Conservation (phyloP, 2,888 invertebrate species). For the Pristionchus fissidentatus region DNA sequence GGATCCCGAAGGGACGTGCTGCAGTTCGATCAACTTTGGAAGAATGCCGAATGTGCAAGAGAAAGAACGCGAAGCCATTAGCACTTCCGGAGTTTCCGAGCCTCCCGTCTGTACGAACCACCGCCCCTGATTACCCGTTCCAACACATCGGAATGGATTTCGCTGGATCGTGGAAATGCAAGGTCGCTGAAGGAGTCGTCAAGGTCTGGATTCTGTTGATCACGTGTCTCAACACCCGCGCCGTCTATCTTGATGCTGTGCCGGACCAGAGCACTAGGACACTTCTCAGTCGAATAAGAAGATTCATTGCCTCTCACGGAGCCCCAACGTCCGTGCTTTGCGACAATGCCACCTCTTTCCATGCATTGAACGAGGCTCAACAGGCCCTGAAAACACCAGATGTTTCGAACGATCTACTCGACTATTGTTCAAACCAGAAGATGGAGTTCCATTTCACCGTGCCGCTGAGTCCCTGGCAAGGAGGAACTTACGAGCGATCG, state of each 20-base stretch:
- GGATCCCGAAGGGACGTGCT: slow-evolving; percentile 3
- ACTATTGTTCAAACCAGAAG: not conserved
- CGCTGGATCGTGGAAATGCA: not conserved
- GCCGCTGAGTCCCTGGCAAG: slow-evolving; percentile 77
- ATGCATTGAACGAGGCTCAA: slow-evolving; percentile 67
- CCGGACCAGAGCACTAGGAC: slow-evolving; percentile 5
- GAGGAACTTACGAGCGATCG: slow-evolving; percentile 77
- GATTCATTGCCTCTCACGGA: slow-evolving; percentile 51
- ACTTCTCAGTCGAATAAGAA: slow-evolving; percentile 45
- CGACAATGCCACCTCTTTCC: slow-evolving; percentile 74
- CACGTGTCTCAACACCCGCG: slow-evolving; percentile 50
- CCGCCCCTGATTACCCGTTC: not conserved
- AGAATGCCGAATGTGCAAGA: not conserved
- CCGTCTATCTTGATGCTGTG: slow-evolving; percentile 53
- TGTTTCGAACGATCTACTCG: not conserved
- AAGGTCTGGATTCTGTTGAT: slow-evolving; percentile 49
- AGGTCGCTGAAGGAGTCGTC: not conserved
- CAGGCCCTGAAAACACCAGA: not conserved
- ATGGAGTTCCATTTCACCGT: slow-evolving; percentile 73
- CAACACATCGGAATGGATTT: slow-evolving; percentile 4
- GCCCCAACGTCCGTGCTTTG: slow-evolving; percentile 55
- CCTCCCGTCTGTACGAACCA: not conserved
- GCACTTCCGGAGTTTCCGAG: not conserved
- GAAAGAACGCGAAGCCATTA: not conserved
- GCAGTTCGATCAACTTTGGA: not conserved